phyloP scores from a whole-genome alignment of 2,888 invertebrate species.

The Dasypogon diadema region DNA sequence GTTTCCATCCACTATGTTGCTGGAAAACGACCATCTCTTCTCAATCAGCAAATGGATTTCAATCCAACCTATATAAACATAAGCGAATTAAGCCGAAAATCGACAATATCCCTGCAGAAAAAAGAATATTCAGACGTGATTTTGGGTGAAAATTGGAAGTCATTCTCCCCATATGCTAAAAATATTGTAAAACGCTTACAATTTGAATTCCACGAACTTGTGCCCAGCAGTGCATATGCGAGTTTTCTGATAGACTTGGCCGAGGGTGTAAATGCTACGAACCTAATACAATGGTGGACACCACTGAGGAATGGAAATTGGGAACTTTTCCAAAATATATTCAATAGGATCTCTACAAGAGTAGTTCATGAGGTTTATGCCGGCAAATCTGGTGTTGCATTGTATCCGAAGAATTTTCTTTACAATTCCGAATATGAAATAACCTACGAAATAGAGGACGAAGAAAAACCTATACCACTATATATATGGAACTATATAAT shows the following conservation, averaged over 20 bases:
- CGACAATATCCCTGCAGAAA: background rate
- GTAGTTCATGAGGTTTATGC: background rate
- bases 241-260: background rate
- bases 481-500: background rate
- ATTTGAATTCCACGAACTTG: background rate
- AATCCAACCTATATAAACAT: background rate
- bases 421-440: background rate
- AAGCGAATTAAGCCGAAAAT: background rate
- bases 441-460: background rate
- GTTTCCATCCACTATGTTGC: background rate
- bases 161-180: background rate
- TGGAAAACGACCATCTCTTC: background rate
- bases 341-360: background rate
- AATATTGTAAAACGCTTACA: background rate
- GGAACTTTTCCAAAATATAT: background rate
- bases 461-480: background rate
- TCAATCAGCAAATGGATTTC: background rate
- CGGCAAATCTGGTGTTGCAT: background rate
- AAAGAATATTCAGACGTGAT: background rate
- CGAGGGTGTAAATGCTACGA: background rate
- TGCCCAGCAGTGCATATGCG: background rate
- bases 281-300: background rate
- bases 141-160: background rate
- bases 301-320: background rate
- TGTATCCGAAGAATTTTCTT: background rate